Base-by-base conservation (phyloP, 2,888 invertebrate genomes). In the Oegoconia quadripuncta region DNA sequence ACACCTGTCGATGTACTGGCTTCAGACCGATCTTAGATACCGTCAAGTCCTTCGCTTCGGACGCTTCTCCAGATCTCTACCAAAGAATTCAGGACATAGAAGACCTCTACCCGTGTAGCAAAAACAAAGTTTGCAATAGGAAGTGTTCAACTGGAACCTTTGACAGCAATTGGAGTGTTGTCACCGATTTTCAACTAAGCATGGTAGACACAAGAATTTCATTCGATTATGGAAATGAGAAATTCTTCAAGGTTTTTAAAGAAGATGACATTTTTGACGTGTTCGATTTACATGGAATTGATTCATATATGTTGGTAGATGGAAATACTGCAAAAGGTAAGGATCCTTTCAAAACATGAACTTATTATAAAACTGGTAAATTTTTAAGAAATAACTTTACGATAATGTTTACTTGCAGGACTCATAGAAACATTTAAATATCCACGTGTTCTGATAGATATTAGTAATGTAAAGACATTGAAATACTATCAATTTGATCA, bases 1-100 rank as follows among this genome's bases (percentile, higher is more conserved):
- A 94, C 57, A 92, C 95, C 3, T 95, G 95, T 48, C 89, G 95
- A 6, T 95, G 95, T 59, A 95, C 95, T 0, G 95, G 95, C 0
- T 95, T 92, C 64, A 83, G 94, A 1, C 91, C 94, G 0, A 95
- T 95, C 42, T 62, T 94, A 42, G 94, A 95, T 59, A 90, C 93
- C 1, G 91, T 94, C 72, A 93, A 94, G 63, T 91, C 93, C 0
- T 91, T 93, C 48, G 92, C 91, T 0, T 68, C 65, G 0, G 92
- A 93, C 57, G 89, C 90, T 4, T 76, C 88, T 4, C 80, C 89
- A n/a, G 61, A 82, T 34, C 67, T 91, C 6, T 73, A 73, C 1
- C 73, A 88, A 14, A 62, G 48, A 46, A 80, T 91, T 20, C 67
- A 63, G 0, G 92, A 86, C n/a, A 86, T 88, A 7, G 87, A 87